Conservation (phyloP, 1,140 invertebrate species). For the Euwallacea fornicatus region DNA sequence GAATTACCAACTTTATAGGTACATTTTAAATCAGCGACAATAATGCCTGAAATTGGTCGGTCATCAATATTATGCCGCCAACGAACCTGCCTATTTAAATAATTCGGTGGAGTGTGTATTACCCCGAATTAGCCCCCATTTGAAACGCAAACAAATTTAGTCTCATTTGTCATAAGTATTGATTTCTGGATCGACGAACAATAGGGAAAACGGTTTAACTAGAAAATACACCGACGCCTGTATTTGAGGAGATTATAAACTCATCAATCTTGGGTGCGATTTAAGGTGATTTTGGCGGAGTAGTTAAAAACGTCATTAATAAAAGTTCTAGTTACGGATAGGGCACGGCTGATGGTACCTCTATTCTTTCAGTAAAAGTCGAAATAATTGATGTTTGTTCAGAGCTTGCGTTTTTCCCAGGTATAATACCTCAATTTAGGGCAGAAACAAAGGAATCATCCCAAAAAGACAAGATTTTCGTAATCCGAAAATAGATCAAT, state of each 20-base stretch:
- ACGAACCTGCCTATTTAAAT: conserved; percentile 12
- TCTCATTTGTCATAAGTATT: conserved; percentile 22
- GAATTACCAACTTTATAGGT: neutral
- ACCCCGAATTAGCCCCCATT: conserved; percentile 11
- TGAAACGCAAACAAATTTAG: conserved; percentile 8
- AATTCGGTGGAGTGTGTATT: conserved; percentile 6
- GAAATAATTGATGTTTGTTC: conserved; percentile 6
- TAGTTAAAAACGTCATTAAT: conserved; percentile 22
- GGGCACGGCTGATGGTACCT: neutral
- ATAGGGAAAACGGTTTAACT: conserved; percentile 20
- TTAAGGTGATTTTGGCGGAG: conserved; percentile 16
- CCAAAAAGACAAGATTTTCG: no score
- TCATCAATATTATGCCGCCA: neutral
- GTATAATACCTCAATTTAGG: no score
- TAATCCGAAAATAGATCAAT: no score
- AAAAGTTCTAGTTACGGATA: conserved; percentile 10
- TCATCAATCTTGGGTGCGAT: conserved; percentile 20
- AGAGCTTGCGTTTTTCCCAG: neutral
- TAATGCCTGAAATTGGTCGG: no score
- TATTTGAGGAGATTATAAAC: conserved; percentile 24
- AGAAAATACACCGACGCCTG: conserved; percentile 14
- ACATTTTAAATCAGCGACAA: neutral
- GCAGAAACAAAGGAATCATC: no score
- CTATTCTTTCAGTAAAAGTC: neutral
- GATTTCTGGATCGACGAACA: conserved; percentile 14